Percentiles rank a stretch among this genome's conserved stretches.
These are phyloP conservation scores for Phaethornis superciliosus DNA, from an alignment of 2,113 vertebrate species.

Conservation along the genomic window DNA sequence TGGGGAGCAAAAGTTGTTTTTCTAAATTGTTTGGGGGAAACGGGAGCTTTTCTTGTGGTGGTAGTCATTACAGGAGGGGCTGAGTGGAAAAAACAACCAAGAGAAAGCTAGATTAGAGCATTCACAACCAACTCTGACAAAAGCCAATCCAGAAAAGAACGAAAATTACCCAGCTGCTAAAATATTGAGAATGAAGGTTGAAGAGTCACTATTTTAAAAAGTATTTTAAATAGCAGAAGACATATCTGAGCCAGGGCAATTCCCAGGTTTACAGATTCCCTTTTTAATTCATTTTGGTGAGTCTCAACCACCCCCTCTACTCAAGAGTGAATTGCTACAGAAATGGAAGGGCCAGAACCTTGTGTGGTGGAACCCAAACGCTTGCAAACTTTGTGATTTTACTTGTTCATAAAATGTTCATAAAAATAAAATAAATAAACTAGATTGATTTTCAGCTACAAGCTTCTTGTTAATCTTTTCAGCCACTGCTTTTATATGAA, in stretches of 20 bases:
- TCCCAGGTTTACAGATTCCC: not conserved
- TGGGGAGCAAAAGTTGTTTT: not conserved
- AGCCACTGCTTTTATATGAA: not conserved
- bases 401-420: not conserved
- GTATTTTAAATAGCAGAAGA: not conserved
- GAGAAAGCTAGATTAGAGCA: not conserved
- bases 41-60: not conserved
- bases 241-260: not conserved
- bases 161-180: not conserved
- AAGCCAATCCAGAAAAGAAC: not conserved
- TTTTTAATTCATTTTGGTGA: too few relatives aligned
- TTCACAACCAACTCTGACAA: not conserved
- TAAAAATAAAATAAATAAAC: not conserved
- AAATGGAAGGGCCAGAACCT: not conserved
- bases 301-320: not conserved
- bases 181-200: not conserved
- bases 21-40: not conserved
- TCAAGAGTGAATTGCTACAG: not conserved
- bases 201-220: not conserved
- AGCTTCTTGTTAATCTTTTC: not conserved
- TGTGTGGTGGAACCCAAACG: fast-evolving
- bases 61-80: conserved; percentile 6
- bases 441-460: fast-evolving
- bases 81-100: not conserved
- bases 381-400: not conserved